Evolutionary conservation across 2,888 invertebrate genomes (phyloP).

Genomic region (Melanargia galathea): DNA sequence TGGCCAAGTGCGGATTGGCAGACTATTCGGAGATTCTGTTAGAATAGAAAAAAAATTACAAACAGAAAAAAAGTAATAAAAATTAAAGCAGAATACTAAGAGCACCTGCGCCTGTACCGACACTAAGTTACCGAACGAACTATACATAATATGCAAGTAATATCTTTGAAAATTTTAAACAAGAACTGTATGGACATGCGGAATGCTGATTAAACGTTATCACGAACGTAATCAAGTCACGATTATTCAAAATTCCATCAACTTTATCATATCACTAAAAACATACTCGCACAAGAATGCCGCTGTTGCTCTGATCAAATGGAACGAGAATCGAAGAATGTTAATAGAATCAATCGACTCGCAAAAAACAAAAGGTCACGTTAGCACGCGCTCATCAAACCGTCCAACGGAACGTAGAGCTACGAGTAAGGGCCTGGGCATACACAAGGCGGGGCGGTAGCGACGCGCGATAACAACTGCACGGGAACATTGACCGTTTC

Average conservation of each 20-base stretch:
- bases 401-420: slow-evolving; percentile 43
- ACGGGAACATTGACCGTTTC: neutral
- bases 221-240: neutral
- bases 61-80: too few species aligned
- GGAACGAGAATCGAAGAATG: slow-evolving; percentile 36
- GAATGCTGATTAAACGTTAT: slow-evolving; percentile 9
- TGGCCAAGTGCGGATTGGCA: too few species aligned
- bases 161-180: neutral
- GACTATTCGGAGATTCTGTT: too few species aligned
- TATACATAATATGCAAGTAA: too few species aligned
- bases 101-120: too few species aligned
- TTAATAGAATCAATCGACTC: slow-evolving; percentile 54
- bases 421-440: neutral
- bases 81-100: too few species aligned
- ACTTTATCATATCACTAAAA: slow-evolving; percentile 15
- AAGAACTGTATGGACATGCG: neutral
- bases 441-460: neutral
- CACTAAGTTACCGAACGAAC: too few species aligned
- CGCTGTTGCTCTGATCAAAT: slow-evolving; percentile 36
- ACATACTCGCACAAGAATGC: slow-evolving; percentile 15
- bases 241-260: slow-evolving; percentile 14
- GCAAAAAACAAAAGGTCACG: slow-evolving; percentile 69
- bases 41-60: too few species aligned
- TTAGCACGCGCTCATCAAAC: slow-evolving; percentile 56
- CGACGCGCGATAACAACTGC: neutral